phyloP scores from a whole-genome alignment of 2,888 invertebrate genomes.

The Tridacna gigas region DNA sequence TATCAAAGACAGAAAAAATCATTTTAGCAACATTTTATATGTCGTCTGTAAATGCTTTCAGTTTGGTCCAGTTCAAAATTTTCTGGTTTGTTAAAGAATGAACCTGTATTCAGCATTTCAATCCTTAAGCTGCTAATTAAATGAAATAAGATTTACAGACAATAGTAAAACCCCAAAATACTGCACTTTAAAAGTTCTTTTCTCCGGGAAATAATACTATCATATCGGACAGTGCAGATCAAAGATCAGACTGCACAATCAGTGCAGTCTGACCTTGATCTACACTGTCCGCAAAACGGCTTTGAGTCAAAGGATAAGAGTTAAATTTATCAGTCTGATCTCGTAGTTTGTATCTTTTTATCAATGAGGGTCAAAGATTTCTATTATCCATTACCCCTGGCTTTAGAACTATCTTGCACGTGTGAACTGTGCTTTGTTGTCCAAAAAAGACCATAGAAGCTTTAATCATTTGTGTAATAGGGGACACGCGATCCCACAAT shows the following conservation, averaged over 20 bases:
- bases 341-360: not conserved
- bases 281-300: not conserved
- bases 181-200: too few relatives aligned
- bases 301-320: not conserved
- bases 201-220: not conserved
- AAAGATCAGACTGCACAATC: not conserved
- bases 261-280: not conserved
- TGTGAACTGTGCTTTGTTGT: constrained; percentile 30
- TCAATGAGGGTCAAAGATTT: not conserved
- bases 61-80: not conserved
- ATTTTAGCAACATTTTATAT: not conserved
- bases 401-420: constrained; percentile 29
- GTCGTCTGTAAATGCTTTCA: not conserved
- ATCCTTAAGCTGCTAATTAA: too few relatives aligned
- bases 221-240: not conserved
- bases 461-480: constrained; percentile 18
- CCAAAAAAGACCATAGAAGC: constrained; percentile 39
- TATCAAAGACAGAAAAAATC: not conserved
- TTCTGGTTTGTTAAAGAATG: not conserved
- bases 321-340: not conserved
- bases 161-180: too few relatives aligned
- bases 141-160: too few relatives aligned
- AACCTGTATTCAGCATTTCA: not conserved
- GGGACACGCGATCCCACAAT: constrained; percentile 30
- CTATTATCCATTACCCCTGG: not conserved